Base-by-base conservation (phyloP, 2,888 invertebrate species). In the Drosophila pseudotalamancana region DNA sequence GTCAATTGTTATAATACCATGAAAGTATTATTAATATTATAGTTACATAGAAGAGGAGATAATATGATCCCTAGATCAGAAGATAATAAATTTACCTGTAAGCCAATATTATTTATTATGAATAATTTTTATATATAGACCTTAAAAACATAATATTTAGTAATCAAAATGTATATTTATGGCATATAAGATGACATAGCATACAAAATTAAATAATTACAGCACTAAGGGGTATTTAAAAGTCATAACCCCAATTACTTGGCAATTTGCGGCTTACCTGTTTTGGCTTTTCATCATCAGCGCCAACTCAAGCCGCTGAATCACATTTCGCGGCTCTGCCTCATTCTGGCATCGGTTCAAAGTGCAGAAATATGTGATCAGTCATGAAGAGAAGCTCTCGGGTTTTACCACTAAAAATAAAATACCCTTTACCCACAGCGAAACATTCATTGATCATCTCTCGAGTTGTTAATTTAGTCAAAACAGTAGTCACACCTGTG, bases 301-400 rank as follows among this genome's bases (percentile, higher is more conserved):
- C 70, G 74, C 37, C 69, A 62, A 43, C 43, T 51, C 70, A 51
- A 16, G 27, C 37, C 11, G 50, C 61, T 77, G 85, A 79, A 43
- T 79, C 78, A 79, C 55, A 54, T 69, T 57, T 48, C 16, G 8
- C 8, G 8, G 31, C 23, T 6, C 11, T 19, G 19, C 4, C 40
- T 43, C 32, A 16, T 37, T 32, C 29, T 45, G 34, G 23, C 42
- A 51, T 27, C 31, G 71, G 74, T 63, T 74, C 75, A 71, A 61
- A 85, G 75, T 82, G 60, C 75, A 78, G 83, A 78, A 66, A 71
- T 81, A 81, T 77, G 82, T 60, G 67, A 31, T 54, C 60, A 72
- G 42, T 77, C 77, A 72, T 77, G 35, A 72, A 42, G 11, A 29
- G 32, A 25, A 40, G 46, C 19, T 29, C 23, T 39, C 34, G 42